Evolutionary conservation across 2,113 vertebrate genomes (phyloP), one percentile per base, ranked within the genome.

Genomic region (Gallinago media): DNA sequence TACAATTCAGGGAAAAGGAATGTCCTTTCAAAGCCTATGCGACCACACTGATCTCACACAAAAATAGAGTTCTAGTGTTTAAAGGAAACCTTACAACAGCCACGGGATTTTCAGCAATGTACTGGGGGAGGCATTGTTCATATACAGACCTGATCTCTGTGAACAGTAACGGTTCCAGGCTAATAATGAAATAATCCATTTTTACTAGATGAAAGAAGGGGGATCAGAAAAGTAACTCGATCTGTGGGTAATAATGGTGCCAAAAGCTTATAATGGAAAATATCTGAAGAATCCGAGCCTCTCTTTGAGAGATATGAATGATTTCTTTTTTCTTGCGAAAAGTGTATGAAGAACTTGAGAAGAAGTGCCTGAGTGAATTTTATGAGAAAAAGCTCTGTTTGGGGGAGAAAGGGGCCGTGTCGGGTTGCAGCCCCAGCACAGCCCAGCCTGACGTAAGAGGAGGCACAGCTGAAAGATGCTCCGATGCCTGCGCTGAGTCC

Each of bases 301-400:
- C 97, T 97, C 97, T 98, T 97, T 97, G 97, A 98, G 96, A 96
- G 97, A 97, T 97, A 98, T 98, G 98, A 98, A 98, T 98, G 98
- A 98, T 98, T 97, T 97, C 98, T 98, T 98, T 98, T 98, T 98
- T 98, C 97, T 98, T 91, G 95, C 79, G 94, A 97, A 97, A 98
- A 98, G 97, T 97, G 96, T 96, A 97, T 97, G 95, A 97, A 98
- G 97, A 98, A 98, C 97, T 97, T 98, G 98, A 98, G 98, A 98
- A 98, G 98, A 98, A 98, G 97, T 96, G 97, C 96, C 97, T 94
- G 96, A 97, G 96, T 97, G 95, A 91, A 94, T 96, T 98, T 98
- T 98, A 98, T 98, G 97, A 98, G 98, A 98, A 97, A 97, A 98
- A 97, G 90, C 98, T 98, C 98, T 98, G 98, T 98, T 89, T 98